A percentile compares a stretch with the other conserved stretches of the same genome.
Conservation (phyloP, 2,888 invertebrate genomes). For the Eugnorisma glareosa region DNA sequence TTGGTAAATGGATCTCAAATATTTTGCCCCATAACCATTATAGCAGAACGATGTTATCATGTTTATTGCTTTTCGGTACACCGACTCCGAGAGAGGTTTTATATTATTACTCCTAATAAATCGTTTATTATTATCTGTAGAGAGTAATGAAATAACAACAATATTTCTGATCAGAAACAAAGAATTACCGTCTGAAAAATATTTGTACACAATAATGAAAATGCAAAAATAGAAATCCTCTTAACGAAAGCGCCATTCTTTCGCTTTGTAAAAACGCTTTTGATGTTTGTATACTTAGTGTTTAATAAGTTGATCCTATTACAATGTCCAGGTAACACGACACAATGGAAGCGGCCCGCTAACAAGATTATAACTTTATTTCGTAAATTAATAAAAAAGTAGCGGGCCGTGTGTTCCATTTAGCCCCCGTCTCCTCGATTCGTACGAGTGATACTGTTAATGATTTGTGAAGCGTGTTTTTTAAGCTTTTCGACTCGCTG, state of each 20-base stretch:
- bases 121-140: conserved; percentile 61
- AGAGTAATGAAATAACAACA: conserved; percentile 54
- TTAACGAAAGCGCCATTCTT: conserved; percentile 85
- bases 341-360: conserved; percentile 86
- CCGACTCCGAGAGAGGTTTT: conserved; percentile 61
- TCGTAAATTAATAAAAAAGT: conserved; percentile 89
- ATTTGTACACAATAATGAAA: conserved; percentile 57
- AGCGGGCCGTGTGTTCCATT: conserved; percentile 79
- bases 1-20: conserved; percentile 89
- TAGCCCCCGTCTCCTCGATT: conserved; percentile 68
- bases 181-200: conserved; percentile 41
- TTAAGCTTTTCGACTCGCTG: conserved; percentile 51
- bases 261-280: conserved; percentile 84
- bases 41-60: conserved; percentile 82
- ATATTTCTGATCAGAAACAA: conserved; percentile 55
- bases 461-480: conserved; percentile 66
- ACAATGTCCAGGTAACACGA: conserved; percentile 88
- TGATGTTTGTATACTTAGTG: conserved; percentile 90
- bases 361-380: conserved; percentile 91
- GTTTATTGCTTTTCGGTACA: conserved; percentile 82
- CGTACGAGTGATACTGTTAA: conserved; percentile 69
- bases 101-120: conserved; percentile 66
- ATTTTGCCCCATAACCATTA: conserved; percentile 86
- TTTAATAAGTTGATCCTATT: conserved; percentile 91
- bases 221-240: conserved; percentile 82